Percentiles rank a stretch among this genome's conserved stretches.
phyloP scores from a whole-genome alignment of 2,113 vertebrate species.

The Neogobius melanostomus region DNA sequence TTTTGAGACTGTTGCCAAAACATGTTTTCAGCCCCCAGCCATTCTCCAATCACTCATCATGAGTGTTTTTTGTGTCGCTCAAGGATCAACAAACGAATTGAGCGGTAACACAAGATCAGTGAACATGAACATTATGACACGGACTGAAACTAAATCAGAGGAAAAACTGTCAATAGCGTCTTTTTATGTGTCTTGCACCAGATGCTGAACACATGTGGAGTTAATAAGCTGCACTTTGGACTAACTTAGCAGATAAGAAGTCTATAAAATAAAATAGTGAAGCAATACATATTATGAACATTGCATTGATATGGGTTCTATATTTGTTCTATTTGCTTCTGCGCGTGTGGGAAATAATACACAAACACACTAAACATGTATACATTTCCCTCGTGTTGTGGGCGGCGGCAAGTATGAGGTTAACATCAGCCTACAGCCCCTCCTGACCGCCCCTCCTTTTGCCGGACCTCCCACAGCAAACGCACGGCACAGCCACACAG shows the following conservation, averaged over 20 bases:
- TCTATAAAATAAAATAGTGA: background rate
- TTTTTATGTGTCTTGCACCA: background rate
- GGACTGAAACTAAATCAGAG: background rate
- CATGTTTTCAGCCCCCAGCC: background rate
- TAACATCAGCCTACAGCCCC: conserved; percentile 22
- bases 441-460: conserved; percentile 45
- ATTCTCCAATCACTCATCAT: background rate
- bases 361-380: background rate
- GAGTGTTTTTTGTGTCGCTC: background rate
- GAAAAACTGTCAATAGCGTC: background rate
- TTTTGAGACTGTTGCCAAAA: background rate
- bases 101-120: background rate
- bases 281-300: no score
- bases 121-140: background rate
- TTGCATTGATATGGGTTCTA: no score
- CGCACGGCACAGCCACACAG: background rate
- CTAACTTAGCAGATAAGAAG: background rate
- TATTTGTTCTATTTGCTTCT: background rate
- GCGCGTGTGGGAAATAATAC: background rate
- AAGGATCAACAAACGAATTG: no score
- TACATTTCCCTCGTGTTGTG: conserved; percentile 3
- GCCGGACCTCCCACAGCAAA: conserved; percentile 25
- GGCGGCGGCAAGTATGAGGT: conserved; percentile 33
- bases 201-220: background rate
- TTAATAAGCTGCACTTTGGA: background rate